phyloP scores from a whole-genome alignment of 1,140 invertebrate genomes.

The Calosoma granatense region DNA sequence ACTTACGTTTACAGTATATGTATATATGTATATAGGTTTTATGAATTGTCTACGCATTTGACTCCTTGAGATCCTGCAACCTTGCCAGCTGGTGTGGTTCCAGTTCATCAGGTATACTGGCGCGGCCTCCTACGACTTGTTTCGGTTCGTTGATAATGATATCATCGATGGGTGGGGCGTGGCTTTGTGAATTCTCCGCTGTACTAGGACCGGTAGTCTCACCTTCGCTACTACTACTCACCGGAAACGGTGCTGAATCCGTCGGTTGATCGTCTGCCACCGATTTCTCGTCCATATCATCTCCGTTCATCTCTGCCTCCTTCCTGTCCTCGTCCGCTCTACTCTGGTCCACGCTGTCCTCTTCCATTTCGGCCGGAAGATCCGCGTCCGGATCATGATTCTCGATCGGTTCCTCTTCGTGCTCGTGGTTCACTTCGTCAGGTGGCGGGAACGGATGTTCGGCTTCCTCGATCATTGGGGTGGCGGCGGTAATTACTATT shows the following conservation, averaged over 20 bases:
- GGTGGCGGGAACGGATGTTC: conserved; percentile 54
- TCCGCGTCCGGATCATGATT: conserved; percentile 10
- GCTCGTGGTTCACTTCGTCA: conserved; percentile 37
- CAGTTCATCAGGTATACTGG: conserved; percentile 74
- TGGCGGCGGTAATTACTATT: conserved; percentile 81
- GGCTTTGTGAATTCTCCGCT: conserved; percentile 46
- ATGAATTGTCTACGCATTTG: conserved; percentile 57
- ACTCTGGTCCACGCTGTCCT: conserved; percentile 15
- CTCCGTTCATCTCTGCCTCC: conserved; percentile 23
- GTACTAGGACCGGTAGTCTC: conserved; percentile 50
- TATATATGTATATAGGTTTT: neutral
- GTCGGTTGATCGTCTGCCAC: conserved; percentile 36
- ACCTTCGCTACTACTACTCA: conserved; percentile 48
- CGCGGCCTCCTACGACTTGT: conserved; percentile 56
- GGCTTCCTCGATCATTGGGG: conserved; percentile 72
- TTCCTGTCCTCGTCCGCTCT: neutral
- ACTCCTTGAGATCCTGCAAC: conserved; percentile 76
- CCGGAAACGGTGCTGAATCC: conserved; percentile 44
- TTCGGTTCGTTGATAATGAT: conserved; percentile 41
- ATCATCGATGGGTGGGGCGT: conserved; percentile 25
- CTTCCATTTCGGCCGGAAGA: conserved; percentile 19
- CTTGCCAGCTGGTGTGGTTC: conserved; percentile 74
- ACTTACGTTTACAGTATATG: neutral
- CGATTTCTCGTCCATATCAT: conserved; percentile 28
- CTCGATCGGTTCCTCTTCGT: conserved; percentile 25